phyloP scores from a whole-genome alignment of 1,140 invertebrate genomes.

The Ruditapes philippinarum region DNA sequence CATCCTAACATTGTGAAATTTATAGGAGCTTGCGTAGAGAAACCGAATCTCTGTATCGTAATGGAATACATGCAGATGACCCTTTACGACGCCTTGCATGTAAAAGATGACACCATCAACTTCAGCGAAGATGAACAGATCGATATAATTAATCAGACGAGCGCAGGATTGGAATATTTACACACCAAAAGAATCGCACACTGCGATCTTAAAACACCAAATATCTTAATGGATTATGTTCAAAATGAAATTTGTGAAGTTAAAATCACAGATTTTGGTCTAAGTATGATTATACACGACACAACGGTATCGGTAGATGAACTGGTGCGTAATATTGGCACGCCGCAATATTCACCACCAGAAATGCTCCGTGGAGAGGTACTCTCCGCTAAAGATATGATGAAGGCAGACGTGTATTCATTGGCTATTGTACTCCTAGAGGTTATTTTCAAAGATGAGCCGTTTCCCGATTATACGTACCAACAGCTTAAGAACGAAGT shows the following conservation, averaged over 20 bases:
- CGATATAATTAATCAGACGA: background rate
- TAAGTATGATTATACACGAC: constrained; percentile 70
- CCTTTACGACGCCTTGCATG: constrained; percentile 71
- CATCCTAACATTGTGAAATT: constrained; percentile 73
- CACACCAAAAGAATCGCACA: constrained; percentile 24
- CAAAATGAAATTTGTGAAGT: background rate
- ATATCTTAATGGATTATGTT: constrained; percentile 22
- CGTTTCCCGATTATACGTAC: constrained; percentile 65
- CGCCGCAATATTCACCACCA: constrained; percentile 72
- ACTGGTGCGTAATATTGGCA: constrained; percentile 59
- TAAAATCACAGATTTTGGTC: constrained; percentile 75
- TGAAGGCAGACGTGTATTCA: constrained; percentile 68
- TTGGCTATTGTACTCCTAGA: constrained; percentile 65
- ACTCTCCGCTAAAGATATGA: constrained; percentile 58
- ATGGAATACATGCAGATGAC: constrained; percentile 75
- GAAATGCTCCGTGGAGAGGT: constrained; percentile 72
- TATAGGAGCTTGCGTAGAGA: constrained; percentile 65
- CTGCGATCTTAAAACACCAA: constrained; percentile 24
- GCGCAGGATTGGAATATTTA: constrained; percentile 24
- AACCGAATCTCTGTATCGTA: constrained; percentile 70
- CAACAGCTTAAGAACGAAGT: constrained; percentile 61
- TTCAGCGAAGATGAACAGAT: background rate
- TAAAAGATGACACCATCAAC: background rate
- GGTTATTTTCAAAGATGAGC: constrained; percentile 68
- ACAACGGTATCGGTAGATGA: background rate